Conservation (phyloP, 2,113 vertebrate genomes). For the Dicrurus megarhynchus region DNA sequence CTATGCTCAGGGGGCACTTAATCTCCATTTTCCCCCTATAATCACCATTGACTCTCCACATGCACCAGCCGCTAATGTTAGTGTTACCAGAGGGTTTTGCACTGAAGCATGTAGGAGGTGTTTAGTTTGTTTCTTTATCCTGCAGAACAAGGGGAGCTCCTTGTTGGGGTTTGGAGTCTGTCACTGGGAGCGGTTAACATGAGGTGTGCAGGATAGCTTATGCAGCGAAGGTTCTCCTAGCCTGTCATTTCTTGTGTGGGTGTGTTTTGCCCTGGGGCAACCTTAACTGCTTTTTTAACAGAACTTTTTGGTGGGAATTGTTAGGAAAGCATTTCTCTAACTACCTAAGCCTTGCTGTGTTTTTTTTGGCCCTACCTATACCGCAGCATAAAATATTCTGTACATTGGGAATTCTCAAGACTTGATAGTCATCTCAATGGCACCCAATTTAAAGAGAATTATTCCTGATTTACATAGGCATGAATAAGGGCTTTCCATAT, state of each 20-base stretch:
- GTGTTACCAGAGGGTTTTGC: not conserved
- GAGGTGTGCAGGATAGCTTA: not conserved
- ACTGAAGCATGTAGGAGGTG: not conserved
- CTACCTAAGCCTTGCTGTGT: not conserved
- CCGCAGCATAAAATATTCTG: constrained; percentile 31
- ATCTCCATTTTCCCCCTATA: not conserved
- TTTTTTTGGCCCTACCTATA: constrained; percentile 18
- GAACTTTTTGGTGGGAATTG: constrained; percentile 58
- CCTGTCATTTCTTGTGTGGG: constrained; percentile 63
- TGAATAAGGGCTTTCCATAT: constrained; percentile 16
- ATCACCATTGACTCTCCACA: not conserved
- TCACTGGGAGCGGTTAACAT: constrained; percentile 31
- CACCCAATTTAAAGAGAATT: constrained; percentile 29
- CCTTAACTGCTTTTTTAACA: constrained; percentile 58
- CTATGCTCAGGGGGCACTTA: not conserved
- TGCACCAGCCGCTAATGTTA: not conserved
- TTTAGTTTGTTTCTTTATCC: constrained; percentile 10
- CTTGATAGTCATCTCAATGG: constrained; percentile 37
- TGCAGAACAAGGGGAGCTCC: constrained; percentile 16
- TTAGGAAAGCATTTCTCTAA: constrained; percentile 51
- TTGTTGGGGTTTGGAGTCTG: constrained; percentile 29
- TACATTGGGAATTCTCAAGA: constrained; percentile 35
- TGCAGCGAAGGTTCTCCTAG: constrained; percentile 41
- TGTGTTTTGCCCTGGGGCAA: constrained; percentile 59
- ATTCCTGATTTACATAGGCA: constrained; percentile 37